Percentiles rank a stretch among this genome's conserved stretches.
These are phyloP conservation scores for Artemisiospiza belli DNA, from an alignment of 2,113 vertebrate genomes.

Conservation along the genomic window DNA sequence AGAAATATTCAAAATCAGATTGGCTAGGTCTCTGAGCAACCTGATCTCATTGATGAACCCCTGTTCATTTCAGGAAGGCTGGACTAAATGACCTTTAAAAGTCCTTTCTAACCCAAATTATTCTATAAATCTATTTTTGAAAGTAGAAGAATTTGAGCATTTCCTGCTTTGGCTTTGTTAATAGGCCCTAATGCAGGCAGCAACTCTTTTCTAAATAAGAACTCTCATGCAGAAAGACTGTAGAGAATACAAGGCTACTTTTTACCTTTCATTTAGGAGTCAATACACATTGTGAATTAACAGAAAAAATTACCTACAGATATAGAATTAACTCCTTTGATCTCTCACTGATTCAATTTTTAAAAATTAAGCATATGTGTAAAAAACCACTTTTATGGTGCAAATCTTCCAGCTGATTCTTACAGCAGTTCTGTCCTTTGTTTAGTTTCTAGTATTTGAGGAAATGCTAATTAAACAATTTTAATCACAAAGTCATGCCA, in stretches of 20 bases:
- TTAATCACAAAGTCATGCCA: constrained; percentile 23
- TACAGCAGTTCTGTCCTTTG: not conserved
- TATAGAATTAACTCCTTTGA: not conserved
- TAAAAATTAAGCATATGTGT: not conserved
- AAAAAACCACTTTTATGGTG: not conserved
- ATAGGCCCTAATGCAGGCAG: not conserved
- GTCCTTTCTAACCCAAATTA: not conserved
- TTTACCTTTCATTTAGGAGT: not conserved
- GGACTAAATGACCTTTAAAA: not conserved
- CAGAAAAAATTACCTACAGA: not conserved
- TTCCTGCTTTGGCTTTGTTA: not conserved
- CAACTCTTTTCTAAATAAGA: not conserved
- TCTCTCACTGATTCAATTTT: not conserved
- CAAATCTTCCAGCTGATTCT: not conserved
- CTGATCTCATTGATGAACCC: too few species aligned
- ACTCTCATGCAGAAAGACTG: not conserved
- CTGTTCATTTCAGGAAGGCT: not conserved
- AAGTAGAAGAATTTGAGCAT: not conserved
- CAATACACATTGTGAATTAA: not conserved
- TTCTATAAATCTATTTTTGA: not conserved
- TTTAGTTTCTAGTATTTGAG: constrained; percentile 13
- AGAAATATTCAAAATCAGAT: not conserved
- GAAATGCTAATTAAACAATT: constrained; percentile 34
- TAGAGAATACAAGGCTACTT: not conserved
- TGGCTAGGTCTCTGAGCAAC: not conserved